Conservation (phyloP, 2,113 vertebrate species). For the Anser cygnoides region DNA sequence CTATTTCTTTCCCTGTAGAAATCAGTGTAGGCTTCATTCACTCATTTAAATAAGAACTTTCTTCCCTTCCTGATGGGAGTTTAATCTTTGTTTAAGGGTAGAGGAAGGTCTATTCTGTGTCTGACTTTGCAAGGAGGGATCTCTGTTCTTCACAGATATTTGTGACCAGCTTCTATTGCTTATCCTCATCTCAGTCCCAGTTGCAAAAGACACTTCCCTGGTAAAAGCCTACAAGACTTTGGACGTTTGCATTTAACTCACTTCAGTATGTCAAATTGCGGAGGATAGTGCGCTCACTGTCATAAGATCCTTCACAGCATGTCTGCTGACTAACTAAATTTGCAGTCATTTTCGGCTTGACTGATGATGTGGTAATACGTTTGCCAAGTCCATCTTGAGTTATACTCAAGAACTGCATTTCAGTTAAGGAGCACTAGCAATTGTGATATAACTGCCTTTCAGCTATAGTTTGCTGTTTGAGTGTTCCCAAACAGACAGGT, state of each 20-base stretch:
- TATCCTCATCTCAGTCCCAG: background rate
- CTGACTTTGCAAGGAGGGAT: background rate
- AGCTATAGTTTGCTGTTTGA: background rate
- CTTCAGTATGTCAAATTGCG: background rate
- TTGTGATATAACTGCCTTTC: background rate
- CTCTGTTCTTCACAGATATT: background rate
- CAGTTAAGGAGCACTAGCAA: background rate
- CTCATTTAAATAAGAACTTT: background rate
- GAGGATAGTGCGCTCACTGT: background rate
- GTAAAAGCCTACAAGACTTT: background rate
- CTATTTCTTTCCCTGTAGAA: background rate
- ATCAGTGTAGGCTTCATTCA: rapidly evolving
- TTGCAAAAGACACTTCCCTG: background rate
- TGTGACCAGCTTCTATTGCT: background rate
- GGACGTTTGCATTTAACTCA: background rate
- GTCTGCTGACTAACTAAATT: background rate
- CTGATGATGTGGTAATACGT: background rate
- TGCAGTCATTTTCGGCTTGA: background rate
- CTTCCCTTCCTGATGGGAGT: background rate
- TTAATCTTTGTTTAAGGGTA: background rate
- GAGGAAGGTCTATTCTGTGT: background rate
- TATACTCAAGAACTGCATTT: background rate
- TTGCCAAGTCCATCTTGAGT: background rate
- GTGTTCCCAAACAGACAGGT: background rate
- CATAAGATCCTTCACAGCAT: background rate